Conservation (phyloP, 1,140 invertebrate genomes). For the Brachionus asplanchnoidis region DNA sequence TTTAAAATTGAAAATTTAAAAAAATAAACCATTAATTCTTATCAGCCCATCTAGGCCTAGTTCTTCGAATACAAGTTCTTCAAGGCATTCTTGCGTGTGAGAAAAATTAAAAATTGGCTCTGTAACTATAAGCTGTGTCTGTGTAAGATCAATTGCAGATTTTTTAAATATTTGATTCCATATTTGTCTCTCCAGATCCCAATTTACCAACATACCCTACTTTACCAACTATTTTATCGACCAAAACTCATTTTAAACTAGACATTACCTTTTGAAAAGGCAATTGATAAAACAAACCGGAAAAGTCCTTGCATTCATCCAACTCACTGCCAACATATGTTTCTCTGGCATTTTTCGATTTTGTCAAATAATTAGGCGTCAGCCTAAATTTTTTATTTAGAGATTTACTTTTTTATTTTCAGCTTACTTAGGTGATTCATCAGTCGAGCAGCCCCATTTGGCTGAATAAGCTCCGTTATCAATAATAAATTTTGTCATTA, state of each 20-base stretch:
- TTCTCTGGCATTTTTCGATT: slow-evolving; percentile 38
- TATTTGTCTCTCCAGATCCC: slow-evolving; percentile 31
- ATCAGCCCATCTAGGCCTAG: not conserved
- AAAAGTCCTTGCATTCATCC: slow-evolving; percentile 25
- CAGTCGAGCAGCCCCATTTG: slow-evolving; percentile 11
- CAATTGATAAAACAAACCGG: slow-evolving; percentile 29
- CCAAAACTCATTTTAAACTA: not conserved
- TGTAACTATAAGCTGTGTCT: slow-evolving; percentile 31
- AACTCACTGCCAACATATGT: slow-evolving; percentile 24
- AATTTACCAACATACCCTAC: slow-evolving; percentile 39
- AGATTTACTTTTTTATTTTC: not conserved
- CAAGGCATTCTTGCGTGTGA: slow-evolving; percentile 16
- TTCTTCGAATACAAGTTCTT: slow-evolving; percentile 37
- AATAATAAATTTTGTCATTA: slow-evolving; percentile 22
- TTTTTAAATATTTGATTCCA: slow-evolving; percentile 36
- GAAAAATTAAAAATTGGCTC: slow-evolving; percentile 40
- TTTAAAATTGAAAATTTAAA: too few species aligned
- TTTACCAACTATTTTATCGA: not conserved
- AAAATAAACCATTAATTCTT: slow-evolving; percentile 9
- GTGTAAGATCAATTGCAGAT: not conserved
- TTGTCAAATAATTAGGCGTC: slow-evolving; percentile 26
- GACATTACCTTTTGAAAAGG: slow-evolving; percentile 34
- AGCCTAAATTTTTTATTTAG: not conserved
- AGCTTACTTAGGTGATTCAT: not conserved
- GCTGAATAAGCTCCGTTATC: slow-evolving; percentile 32